Conservation (phyloP, 2,888 invertebrate genomes). For the Mesorhabditis spiculigera region DNA sequence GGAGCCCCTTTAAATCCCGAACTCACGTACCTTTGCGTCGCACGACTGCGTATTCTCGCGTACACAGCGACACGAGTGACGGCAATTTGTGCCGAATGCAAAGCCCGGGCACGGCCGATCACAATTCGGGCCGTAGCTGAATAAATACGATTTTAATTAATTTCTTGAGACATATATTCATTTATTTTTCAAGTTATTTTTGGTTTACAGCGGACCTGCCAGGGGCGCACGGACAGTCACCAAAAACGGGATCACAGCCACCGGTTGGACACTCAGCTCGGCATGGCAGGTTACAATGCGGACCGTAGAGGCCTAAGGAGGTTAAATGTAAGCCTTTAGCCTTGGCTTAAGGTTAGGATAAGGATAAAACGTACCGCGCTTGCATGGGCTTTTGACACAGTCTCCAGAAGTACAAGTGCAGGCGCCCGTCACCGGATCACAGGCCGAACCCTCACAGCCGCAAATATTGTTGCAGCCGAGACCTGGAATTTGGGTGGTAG, state of each 20-base stretch:
- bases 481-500: neutral
- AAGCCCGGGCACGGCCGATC: constrained; percentile 71
- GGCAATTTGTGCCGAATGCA: constrained; percentile 77
- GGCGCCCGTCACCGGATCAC: constrained; percentile 59
- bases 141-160: constrained; percentile 18
- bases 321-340: neutral
- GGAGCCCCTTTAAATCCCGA: too few relatives aligned
- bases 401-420: constrained; percentile 60
- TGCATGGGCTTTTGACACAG: constrained; percentile 62
- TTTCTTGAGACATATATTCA: neutral
- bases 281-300: constrained; percentile 59
- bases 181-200: neutral
- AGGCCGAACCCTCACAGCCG: constrained; percentile 36
- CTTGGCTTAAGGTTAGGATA: neutral
- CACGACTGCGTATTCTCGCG: constrained; percentile 58
- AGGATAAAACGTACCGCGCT: constrained; percentile 55
- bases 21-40: constrained; percentile 58
- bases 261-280: constrained; percentile 50
- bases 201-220: neutral
- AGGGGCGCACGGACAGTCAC: constrained; percentile 61
- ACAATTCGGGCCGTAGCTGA: constrained; percentile 2
- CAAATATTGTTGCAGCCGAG: constrained; percentile 19
- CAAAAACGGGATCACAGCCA: constrained; percentile 61
- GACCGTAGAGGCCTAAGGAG: constrained; percentile 58
- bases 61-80: constrained; percentile 58